These are phyloP conservation scores for Ectobius pallidus DNA, from an alignment of 2,888 invertebrate species.

Conservation along the genomic window DNA sequence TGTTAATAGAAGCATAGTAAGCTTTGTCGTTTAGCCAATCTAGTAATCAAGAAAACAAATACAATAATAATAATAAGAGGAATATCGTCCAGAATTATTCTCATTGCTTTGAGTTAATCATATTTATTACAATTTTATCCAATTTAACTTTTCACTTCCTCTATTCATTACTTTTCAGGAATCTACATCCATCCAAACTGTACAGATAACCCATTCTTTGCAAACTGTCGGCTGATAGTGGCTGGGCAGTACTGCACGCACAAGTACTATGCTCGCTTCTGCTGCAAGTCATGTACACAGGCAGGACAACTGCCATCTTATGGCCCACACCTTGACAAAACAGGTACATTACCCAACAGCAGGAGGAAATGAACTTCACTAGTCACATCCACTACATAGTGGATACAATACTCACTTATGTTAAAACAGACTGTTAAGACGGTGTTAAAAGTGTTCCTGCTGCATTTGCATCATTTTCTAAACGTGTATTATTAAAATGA, in stretches of 20 bases:
- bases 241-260: conserved; percentile 84
- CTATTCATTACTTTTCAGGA: too few species aligned
- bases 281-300: conserved; percentile 90
- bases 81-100: too few species aligned
- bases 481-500: neutral
- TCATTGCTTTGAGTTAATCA: too few species aligned
- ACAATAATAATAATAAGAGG: too few species aligned
- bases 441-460: conserved; percentile 31
- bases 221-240: conserved; percentile 89
- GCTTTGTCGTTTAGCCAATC: too few species aligned
- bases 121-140: too few species aligned
- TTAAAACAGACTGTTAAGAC: conserved; percentile 15
- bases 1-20: too few species aligned
- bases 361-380: conserved; percentile 38
- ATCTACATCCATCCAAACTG: conserved; percentile 79
- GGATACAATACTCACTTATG: neutral
- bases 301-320: conserved; percentile 73
- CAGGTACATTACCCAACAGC: neutral
- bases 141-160: too few species aligned
- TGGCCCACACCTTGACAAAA: conserved; percentile 56
- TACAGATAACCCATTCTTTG: conserved; percentile 85
- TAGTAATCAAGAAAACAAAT: too few species aligned
- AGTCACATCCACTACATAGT: conserved; percentile 12
- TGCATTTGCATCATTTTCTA: conserved; percentile 13
- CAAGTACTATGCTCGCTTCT: conserved; percentile 85